Evolutionary conservation across 1,140 invertebrate genomes (phyloP).

Genomic region (Hyles vespertilio): DNA sequence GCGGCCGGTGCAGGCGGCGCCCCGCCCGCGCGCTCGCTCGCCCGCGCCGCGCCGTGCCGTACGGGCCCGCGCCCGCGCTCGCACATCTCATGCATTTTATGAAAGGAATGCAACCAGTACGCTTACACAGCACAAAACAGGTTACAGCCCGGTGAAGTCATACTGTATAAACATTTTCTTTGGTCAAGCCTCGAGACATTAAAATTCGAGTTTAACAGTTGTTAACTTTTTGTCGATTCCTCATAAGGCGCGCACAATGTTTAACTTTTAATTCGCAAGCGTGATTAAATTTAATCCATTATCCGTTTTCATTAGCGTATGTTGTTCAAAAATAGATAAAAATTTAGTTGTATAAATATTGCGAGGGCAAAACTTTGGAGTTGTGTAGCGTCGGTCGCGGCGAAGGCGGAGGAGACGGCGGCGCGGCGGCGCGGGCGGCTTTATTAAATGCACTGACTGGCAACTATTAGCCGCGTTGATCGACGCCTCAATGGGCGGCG

Average conservation of each 20-base stretch:
- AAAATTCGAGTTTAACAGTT: conserved; percentile 47
- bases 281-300: conserved; percentile 11
- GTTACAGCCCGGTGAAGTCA: conserved; percentile 38
- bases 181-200: conserved; percentile 29
- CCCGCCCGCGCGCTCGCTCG: conserved; percentile 3
- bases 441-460: conserved; percentile 70
- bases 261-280: conserved; percentile 11
- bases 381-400: conserved; percentile 21
- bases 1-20: conserved; percentile 16
- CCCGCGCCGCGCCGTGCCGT: conserved; percentile 19
- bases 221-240: conserved; percentile 39
- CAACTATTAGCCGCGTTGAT: conserved; percentile 60
- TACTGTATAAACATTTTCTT: conserved; percentile 36
- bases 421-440: conserved; percentile 12
- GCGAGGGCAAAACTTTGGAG: conserved; percentile 53
- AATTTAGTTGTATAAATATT: conserved; percentile 56
- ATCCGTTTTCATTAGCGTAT: background rate
- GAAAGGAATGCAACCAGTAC: conserved; percentile 53
- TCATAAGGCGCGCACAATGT: conserved; percentile 7
- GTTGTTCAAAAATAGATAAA: conserved; percentile 3
- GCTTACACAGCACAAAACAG: conserved; percentile 45
- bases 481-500: conserved; percentile 61
- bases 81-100: conserved; percentile 34
- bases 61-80: conserved; percentile 8
- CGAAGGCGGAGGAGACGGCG: conserved; percentile 13